These are phyloP conservation scores for Coilia nasus DNA, from an alignment of 2,797 vertebrate species.

Conservation along the genomic window DNA sequence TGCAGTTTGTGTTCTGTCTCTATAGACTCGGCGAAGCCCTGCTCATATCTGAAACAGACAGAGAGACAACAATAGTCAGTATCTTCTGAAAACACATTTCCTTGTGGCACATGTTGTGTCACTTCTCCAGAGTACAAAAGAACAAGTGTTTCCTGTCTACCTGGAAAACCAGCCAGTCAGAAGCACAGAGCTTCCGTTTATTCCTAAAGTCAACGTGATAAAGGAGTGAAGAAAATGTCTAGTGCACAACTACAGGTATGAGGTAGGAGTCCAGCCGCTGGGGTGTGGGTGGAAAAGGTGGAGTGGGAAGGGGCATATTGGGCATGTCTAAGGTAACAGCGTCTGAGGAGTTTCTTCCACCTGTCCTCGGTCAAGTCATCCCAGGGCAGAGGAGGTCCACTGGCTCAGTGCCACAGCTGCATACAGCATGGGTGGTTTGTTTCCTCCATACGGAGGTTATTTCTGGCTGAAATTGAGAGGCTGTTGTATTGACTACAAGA, in stretches of 20 bases:
- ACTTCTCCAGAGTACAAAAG: neutral
- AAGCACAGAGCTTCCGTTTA: neutral
- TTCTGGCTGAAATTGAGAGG: slow-evolving; percentile 22
- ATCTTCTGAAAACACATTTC: neutral
- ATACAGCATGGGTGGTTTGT: neutral
- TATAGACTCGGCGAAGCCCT: neutral
- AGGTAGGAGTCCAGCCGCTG: too few relatives aligned
- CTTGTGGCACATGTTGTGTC: neutral
- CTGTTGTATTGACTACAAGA: slow-evolving; percentile 12
- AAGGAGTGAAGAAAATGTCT: neutral
- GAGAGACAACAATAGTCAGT: neutral
- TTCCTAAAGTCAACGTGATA: neutral
- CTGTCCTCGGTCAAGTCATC: neutral
- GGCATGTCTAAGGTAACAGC: neutral
- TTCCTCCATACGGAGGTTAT: neutral
- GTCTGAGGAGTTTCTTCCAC: neutral
- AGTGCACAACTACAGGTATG: too few relatives aligned
- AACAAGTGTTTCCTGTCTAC: neutral
- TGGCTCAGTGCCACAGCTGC: neutral
- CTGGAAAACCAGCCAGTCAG: neutral
- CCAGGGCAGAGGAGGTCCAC: neutral
- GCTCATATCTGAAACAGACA: neutral
- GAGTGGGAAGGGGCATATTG: neutral
- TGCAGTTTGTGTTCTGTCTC: slow-evolving; percentile 29
- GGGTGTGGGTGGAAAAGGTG: neutral